Percentiles rank a stretch among this genome's conserved stretches.
These are phyloP conservation scores for Spongilla lacustris DNA, from an alignment of 37 sponge, comb jelly and placozoan genomes.

Conservation along the genomic window DNA sequence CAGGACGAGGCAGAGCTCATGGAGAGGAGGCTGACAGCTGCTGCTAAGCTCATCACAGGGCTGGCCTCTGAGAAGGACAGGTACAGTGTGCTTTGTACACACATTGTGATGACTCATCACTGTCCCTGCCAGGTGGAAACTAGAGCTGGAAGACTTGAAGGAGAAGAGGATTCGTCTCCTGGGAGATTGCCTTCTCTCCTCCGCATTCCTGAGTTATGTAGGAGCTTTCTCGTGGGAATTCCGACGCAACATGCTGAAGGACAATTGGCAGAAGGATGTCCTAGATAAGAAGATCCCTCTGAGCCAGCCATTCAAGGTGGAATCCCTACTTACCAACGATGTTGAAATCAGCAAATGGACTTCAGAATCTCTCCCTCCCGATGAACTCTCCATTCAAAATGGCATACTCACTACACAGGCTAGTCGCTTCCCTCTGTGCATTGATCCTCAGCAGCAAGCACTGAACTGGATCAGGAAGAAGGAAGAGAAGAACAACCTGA, in stretches of 20 bases:
- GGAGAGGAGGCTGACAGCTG: conserved; percentile 94
- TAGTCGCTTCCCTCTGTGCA: conserved; percentile 96
- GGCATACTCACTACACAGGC: conserved; percentile 95
- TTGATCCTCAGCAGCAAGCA: conserved; percentile 99
- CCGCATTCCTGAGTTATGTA: conserved; percentile 94
- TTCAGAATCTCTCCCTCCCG: conserved; percentile 97
- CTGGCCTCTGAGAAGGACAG: conserved; percentile 93
- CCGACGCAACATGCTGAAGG: conserved; percentile 78
- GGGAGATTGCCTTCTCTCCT: conserved; percentile 95
- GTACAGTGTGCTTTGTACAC: background rate
- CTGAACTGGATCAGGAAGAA: conserved; percentile 97
- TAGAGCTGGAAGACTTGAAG: conserved; percentile 89
- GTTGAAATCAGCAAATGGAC: conserved; percentile 99
- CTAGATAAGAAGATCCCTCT: conserved; percentile 77
- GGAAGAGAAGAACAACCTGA: conserved; percentile 95
- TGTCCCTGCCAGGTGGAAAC: conserved; percentile 79
- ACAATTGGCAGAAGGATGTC: conserved; percentile 88
- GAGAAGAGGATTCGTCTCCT: conserved; percentile 80
- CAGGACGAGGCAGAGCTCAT: conserved; percentile 97
- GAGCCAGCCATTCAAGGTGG: conserved; percentile 94
- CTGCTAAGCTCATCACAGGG: conserved; percentile 97
- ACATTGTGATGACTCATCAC: background rate
- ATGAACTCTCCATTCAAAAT: conserved; percentile 99
- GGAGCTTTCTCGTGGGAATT: conserved; percentile 99
- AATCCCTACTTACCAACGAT: conserved; percentile 93